These are phyloP conservation scores for Copsychus sechellarum DNA, from an alignment of 2,113 vertebrate species.

Conservation along the genomic window DNA sequence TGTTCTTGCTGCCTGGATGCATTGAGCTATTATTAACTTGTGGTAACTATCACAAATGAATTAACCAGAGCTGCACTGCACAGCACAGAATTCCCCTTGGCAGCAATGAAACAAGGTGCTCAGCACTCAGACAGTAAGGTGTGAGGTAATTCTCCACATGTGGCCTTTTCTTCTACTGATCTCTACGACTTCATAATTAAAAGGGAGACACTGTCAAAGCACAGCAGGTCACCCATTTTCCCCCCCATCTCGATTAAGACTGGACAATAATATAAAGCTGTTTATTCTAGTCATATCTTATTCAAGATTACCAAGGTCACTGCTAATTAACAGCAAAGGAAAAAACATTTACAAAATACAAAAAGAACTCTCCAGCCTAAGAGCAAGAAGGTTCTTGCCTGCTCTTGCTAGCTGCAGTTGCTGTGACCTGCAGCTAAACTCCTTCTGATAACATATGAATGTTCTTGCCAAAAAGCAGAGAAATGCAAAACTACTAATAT, in stretches of 20 bases:
- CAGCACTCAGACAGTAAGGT: not conserved
- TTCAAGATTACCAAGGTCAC: not conserved
- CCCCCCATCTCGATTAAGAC: fast-evolving
- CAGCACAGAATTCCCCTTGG: not conserved
- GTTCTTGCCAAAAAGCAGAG: not conserved
- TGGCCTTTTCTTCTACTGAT: not conserved
- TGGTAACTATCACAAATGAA: constrained; percentile 18
- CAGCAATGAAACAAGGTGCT: not conserved
- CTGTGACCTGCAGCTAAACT: not conserved
- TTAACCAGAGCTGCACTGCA: not conserved
- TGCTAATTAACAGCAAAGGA: not conserved
- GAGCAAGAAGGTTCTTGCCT: not conserved
- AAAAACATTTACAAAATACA: not conserved
- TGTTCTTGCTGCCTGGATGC: not conserved
- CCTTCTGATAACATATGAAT: not conserved
- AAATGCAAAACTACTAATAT: not conserved
- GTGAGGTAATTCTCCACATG: not conserved
- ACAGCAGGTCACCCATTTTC: not conserved
- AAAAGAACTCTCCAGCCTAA: not conserved
- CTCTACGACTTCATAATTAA: not conserved
- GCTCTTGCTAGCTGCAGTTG: not conserved
- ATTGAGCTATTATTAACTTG: constrained; percentile 32
- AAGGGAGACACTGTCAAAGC: not conserved
- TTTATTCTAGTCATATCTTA: not conserved
- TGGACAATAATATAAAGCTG: not conserved